Conservation (phyloP, 2,113 vertebrate species). For the Ailuropoda melanoleuca region DNA sequence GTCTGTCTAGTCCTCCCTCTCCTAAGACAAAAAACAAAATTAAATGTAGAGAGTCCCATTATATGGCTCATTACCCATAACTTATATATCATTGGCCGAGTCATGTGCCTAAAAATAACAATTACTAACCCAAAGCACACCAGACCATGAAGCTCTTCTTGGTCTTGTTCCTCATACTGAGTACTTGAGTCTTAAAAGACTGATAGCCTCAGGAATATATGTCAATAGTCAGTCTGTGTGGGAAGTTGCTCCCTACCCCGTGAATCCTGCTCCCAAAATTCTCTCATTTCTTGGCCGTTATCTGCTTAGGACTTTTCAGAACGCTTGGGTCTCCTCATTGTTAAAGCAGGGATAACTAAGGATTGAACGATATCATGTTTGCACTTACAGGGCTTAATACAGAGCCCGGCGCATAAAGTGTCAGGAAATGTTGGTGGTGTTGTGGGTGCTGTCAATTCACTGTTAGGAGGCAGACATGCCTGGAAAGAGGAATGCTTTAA, state of each 20-base stretch:
- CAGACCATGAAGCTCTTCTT: background rate
- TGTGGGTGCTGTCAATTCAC: background rate
- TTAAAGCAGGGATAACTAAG: background rate
- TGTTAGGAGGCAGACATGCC: background rate
- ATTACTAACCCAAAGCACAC: background rate
- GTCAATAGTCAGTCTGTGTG: background rate
- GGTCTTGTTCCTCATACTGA: background rate
- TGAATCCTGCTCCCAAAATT: background rate
- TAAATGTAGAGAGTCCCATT: background rate
- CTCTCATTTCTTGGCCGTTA: background rate
- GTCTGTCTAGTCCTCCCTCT: background rate
- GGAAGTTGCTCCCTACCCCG: background rate
- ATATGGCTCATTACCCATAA: background rate
- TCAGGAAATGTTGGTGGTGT: background rate
- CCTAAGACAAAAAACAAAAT: background rate
- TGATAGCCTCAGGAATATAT: background rate
- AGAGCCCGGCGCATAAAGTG: background rate
- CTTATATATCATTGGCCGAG: background rate
- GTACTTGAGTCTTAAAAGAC: background rate
- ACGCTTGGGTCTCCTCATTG: background rate
- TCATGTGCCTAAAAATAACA: background rate
- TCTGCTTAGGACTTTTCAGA: background rate
- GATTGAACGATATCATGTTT: background rate
- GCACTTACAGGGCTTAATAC: accelerated
- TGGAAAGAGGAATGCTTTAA: background rate